phyloP scores from a whole-genome alignment of 2,888 invertebrate genomes.

The Ligdia adustata region DNA sequence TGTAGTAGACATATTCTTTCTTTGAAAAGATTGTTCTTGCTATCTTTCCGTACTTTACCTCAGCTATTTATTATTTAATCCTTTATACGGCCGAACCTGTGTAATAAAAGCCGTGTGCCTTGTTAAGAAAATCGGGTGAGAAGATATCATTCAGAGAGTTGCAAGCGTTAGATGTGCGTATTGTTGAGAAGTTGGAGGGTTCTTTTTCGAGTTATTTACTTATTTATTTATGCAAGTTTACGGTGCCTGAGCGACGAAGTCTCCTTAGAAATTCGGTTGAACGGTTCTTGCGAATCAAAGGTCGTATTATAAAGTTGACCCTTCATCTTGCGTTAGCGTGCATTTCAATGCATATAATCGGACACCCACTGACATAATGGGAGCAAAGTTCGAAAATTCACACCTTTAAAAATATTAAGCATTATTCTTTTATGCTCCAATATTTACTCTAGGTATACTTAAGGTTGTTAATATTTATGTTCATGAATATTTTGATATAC shows the following conservation, averaged over 20 bases:
- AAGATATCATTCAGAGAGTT: conserved; percentile 54
- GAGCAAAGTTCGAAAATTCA: neutral
- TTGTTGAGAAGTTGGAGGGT: conserved; percentile 66
- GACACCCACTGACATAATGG: conserved; percentile 4
- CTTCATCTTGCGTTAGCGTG: conserved; percentile 2
- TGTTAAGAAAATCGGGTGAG: conserved; percentile 48
- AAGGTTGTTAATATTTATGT: too few relatives aligned
- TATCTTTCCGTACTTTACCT: too few relatives aligned
- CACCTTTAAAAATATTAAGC: too few relatives aligned
- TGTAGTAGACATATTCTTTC: neutral
- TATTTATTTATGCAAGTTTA: conserved; percentile 71
- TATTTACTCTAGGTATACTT: too few relatives aligned
- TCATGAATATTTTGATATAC: too few relatives aligned
- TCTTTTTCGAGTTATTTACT: conserved; percentile 70
- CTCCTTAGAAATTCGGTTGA: conserved; percentile 38
- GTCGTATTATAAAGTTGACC: conserved; percentile 7
- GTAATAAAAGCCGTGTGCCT: too few relatives aligned
- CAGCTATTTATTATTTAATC: too few relatives aligned
- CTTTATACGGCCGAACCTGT: too few relatives aligned
- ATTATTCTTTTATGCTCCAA: too few relatives aligned
- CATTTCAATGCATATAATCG: conserved; percentile 10
- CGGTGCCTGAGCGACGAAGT: conserved; percentile 56
- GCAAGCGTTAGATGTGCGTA: conserved; percentile 49
- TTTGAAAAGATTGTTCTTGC: neutral
- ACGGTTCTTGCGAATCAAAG: conserved; percentile 6